Evolutionary conservation across 2,113 vertebrate genomes (phyloP).

Genomic region (Brachyhypopomus occidentalis): DNA sequence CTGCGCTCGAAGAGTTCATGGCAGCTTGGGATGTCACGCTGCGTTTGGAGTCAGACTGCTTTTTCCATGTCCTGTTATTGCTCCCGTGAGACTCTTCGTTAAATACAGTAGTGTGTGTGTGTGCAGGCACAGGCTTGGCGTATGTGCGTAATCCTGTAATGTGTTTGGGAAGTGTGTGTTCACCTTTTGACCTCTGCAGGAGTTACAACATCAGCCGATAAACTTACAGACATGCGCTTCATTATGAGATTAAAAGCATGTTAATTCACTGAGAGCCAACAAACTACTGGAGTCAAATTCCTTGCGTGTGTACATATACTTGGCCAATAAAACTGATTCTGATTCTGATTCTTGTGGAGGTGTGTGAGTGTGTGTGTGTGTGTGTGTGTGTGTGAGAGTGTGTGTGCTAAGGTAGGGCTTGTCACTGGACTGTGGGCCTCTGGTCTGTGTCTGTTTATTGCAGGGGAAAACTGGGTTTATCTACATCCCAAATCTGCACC

Average conservation of each 20-base stretch:
- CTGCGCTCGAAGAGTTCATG: background rate
- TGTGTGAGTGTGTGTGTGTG: slow-evolving; percentile 29
- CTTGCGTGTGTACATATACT: slow-evolving; percentile 26
- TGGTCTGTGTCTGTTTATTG: slow-evolving; percentile 44
- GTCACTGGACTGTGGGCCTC: slow-evolving; percentile 10
- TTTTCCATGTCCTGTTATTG: slow-evolving; percentile 9
- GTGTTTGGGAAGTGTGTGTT: background rate
- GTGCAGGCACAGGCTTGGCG: background rate
- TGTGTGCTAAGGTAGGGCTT: background rate
- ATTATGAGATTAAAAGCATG: slow-evolving; percentile 22
- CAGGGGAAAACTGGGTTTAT: slow-evolving; percentile 47
- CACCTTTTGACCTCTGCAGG: background rate
- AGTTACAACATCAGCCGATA: too few species aligned
- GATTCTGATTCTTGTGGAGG: background rate
- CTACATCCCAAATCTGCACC: slow-evolving; percentile 25
- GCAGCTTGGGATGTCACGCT: background rate
- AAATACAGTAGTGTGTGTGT: background rate
- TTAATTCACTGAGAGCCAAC: background rate
- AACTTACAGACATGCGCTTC: slow-evolving; percentile 16
- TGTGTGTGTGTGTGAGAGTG: slow-evolving; percentile 39
- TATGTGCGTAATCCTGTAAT: background rate
- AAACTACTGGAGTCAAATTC: too few species aligned
- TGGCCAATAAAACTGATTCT: too few species aligned
- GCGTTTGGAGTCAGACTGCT: background rate
- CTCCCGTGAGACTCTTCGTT: background rate